phyloP scores from a whole-genome alignment of 2,888 invertebrate species.

The Dione juno region DNA sequence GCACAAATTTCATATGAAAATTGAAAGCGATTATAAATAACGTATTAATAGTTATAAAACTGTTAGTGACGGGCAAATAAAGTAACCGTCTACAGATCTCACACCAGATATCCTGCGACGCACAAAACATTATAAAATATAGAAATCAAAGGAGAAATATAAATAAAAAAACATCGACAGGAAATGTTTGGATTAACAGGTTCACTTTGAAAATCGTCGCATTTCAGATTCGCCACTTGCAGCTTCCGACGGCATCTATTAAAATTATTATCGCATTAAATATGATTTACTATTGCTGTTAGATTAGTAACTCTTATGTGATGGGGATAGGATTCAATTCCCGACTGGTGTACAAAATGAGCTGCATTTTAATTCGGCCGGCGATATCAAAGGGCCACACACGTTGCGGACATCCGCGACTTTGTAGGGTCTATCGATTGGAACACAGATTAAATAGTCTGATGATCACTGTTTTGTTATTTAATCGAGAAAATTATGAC shows the following conservation, averaged over 20 bases:
- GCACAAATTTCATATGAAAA: not conserved
- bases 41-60: not conserved
- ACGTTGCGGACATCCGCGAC: slow-evolving; percentile 62
- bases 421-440: slow-evolving; percentile 51
- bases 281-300: slow-evolving; percentile 4
- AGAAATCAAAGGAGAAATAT: slow-evolving; percentile 51
- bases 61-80: not conserved
- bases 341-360: not conserved
- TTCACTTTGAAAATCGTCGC: slow-evolving; percentile 53
- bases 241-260: slow-evolving; percentile 53
- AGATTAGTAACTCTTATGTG: not conserved
- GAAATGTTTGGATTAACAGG: slow-evolving; percentile 55
- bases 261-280: slow-evolving; percentile 53
- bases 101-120: slow-evolving; percentile 36
- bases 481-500: slow-evolving; percentile 10
- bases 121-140: not conserved
- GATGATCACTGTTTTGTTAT: slow-evolving; percentile 7
- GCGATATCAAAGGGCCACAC: slow-evolving; percentile 64
- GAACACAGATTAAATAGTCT: slow-evolving; percentile 36
- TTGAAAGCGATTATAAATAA: slow-evolving; percentile 12
- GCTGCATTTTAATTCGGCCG: slow-evolving; percentile 31
- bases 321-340: slow-evolving; percentile 7
- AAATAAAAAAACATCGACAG: slow-evolving; percentile 47
- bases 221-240: slow-evolving; percentile 55
- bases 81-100: not conserved